These are phyloP conservation scores for Cyaniris semiargus DNA, from an alignment of 2,888 invertebrate species.

Conservation along the genomic window DNA sequence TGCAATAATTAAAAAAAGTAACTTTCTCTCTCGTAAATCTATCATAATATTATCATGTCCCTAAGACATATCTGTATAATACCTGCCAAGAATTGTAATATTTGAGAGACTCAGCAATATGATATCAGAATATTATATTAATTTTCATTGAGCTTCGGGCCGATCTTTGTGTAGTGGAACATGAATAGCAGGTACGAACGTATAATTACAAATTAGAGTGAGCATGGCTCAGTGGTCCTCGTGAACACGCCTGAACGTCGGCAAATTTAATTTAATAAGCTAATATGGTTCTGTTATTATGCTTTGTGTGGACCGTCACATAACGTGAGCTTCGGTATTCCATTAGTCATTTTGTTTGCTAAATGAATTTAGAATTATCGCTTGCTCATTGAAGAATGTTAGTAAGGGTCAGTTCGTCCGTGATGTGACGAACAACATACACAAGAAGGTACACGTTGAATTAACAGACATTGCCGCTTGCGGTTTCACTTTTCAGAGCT, in stretches of 20 bases:
- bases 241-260: conserved; percentile 24
- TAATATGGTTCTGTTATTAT: conserved; percentile 28
- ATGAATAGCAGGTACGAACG: conserved; percentile 3
- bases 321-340: conserved; percentile 14
- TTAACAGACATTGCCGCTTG: too few species aligned
- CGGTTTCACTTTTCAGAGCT: too few species aligned
- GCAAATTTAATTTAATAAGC: conserved; percentile 27
- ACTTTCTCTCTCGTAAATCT: too few species aligned
- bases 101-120: background rate
- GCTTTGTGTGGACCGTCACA: background rate
- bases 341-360: background rate
- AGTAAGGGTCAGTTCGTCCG: too few species aligned
- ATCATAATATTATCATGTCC: too few species aligned
- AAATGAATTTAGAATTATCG: background rate
- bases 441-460: too few species aligned
- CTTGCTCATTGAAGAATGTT: background rate
- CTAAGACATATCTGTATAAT: too few species aligned
- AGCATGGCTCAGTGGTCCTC: conserved; percentile 4
- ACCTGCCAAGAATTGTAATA: background rate
- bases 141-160: background rate
- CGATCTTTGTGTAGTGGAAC: background rate
- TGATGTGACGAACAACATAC: too few species aligned
- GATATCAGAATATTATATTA: background rate
- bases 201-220: conserved; percentile 28
- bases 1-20: too few species aligned